A percentile compares a stretch with the other conserved stretches of the same genome.
Evolutionary conservation across 1,140 invertebrate species (phyloP).

Genomic region (Muscidifurax raptorellus): DNA sequence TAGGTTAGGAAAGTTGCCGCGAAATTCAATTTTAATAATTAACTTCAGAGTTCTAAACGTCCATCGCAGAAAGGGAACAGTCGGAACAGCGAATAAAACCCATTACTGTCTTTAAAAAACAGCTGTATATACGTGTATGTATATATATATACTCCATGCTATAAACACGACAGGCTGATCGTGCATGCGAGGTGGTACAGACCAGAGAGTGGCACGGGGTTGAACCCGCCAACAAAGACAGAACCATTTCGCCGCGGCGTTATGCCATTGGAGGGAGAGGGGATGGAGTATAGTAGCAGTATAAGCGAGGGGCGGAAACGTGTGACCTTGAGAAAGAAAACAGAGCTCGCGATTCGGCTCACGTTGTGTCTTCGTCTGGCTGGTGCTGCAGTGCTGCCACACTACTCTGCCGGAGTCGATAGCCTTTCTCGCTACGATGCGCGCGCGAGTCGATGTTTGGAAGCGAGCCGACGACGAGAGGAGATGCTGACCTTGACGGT

Average conservation of each 20-base stretch:
- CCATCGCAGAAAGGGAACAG: too few relatives aligned
- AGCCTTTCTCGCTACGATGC: neutral
- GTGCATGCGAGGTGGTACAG: neutral
- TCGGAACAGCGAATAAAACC: neutral
- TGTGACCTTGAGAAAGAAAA: conserved; percentile 28
- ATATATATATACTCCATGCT: too few relatives aligned
- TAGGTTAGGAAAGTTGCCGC: neutral
- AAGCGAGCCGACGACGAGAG: too few relatives aligned
- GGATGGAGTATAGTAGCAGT: neutral
- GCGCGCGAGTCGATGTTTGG: neutral
- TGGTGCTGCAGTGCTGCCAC: neutral
- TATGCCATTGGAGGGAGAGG: neutral
- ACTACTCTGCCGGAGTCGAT: neutral
- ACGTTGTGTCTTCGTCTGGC: conserved; percentile 10
- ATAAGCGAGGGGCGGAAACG: neutral
- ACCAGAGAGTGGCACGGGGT: neutral
- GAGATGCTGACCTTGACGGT: neutral
- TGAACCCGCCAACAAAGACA: neutral
- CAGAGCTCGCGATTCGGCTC: conserved; percentile 12
- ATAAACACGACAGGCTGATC: neutral
- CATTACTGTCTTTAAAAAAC: neutral
- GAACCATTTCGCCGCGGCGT: neutral
- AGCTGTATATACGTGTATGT: neutral
- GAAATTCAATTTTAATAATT: neutral
- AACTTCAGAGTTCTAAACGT: too few relatives aligned